A percentile compares a stretch with the other conserved stretches of the same genome.
phyloP scores from a whole-genome alignment of 2,113 vertebrate genomes.

The Cryptotis parvus region DNA sequence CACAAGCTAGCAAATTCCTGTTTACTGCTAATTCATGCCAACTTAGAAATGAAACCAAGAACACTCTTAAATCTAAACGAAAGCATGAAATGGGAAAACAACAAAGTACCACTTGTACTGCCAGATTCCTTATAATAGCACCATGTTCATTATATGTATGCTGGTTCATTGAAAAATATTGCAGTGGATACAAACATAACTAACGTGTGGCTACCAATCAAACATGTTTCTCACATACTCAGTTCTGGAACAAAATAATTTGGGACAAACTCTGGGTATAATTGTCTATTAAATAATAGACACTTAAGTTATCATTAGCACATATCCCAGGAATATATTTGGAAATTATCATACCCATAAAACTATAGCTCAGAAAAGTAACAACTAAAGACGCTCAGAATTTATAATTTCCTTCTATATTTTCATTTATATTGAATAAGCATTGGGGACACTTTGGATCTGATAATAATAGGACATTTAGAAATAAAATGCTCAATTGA shows the following conservation, averaged over 20 bases:
- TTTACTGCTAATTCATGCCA: constrained; percentile 73
- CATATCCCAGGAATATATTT: constrained; percentile 11
- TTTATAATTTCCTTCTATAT: constrained; percentile 25
- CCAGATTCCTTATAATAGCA: constrained; percentile 71
- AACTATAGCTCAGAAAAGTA: neutral
- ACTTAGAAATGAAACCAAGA: constrained; percentile 71
- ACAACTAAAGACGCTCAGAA: neutral
- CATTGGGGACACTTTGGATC: neutral
- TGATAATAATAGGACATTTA: neutral
- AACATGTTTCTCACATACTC: constrained; percentile 23
- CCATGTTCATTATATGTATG: constrained; percentile 58
- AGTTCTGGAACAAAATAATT: constrained; percentile 50
- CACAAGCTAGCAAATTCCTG: constrained; percentile 52
- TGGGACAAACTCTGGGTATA: neutral
- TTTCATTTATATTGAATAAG: constrained; percentile 42
- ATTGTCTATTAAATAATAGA: constrained; percentile 8
- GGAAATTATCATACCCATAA: neutral
- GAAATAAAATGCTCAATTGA: neutral
- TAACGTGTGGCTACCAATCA: constrained; percentile 23
- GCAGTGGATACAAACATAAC: constrained; percentile 35
- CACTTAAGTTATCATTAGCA: neutral
- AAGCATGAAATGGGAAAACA: constrained; percentile 75
- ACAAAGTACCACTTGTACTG: constrained; percentile 66
- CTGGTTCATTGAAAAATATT: constrained; percentile 68
- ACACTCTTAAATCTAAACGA: constrained; percentile 76